Percentiles rank a stretch among this genome's conserved stretches.
Evolutionary conservation across 2,797 vertebrate genomes (phyloP).

Genomic region (Scarus forsteni): DNA sequence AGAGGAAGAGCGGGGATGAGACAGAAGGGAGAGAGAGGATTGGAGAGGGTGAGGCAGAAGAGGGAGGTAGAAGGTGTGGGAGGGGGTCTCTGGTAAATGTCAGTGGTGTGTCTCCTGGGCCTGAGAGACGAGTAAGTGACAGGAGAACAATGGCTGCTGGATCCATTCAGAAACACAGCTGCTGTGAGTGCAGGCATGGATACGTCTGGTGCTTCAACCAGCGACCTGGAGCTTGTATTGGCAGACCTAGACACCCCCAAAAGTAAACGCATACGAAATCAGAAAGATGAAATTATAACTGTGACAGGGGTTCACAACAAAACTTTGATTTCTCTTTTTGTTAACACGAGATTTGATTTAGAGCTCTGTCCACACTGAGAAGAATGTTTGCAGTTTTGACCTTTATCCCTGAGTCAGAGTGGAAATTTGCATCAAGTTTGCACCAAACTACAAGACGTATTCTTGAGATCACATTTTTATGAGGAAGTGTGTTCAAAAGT

Average conservation of each 20-base stretch:
- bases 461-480: no score
- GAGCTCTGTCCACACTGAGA: no score
- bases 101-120: constrained; percentile 82
- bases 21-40: constrained; percentile 38
- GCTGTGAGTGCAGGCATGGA: constrained; percentile 63
- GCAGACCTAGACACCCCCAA: constrained; percentile 30
- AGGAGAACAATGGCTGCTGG: constrained; percentile 82
- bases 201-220: constrained; percentile 50
- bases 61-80: constrained; percentile 31
- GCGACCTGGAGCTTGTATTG: constrained; percentile 45
- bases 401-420: no score
- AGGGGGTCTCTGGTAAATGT: constrained; percentile 73
- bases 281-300: no score
- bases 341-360: no score
- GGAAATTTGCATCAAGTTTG: no score
- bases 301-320: no score
- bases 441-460: no score
- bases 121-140: constrained; percentile 80
- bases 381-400: no score
- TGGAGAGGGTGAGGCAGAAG: constrained; percentile 29
- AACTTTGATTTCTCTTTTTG: no score
- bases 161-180: constrained; percentile 80
- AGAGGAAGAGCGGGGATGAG: constrained; percentile 56
- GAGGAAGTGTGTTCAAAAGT: no score
- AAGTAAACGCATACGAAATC: constrained; percentile 11